Conservation (phyloP, 2,113 vertebrate genomes). For the Cynocephalus volans region DNA sequence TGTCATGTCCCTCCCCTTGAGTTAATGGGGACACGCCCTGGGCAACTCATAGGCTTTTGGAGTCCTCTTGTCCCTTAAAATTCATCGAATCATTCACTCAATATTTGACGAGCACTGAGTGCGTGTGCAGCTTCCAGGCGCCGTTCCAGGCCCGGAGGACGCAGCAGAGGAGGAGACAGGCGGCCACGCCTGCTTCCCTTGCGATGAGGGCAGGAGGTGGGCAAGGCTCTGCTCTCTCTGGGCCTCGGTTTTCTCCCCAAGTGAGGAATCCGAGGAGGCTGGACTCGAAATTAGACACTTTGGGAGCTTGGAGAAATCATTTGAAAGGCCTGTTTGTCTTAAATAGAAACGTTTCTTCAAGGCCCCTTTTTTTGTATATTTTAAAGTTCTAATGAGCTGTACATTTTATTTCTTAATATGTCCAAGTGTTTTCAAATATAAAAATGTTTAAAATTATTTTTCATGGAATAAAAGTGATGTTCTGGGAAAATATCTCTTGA, state of each 20-base stretch:
- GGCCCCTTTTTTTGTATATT: neutral
- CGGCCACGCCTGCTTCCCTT: too few relatives aligned
- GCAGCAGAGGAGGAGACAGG: neutral
- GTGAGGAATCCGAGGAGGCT: neutral
- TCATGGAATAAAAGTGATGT: neutral
- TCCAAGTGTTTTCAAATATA: neutral
- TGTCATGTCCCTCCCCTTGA: neutral
- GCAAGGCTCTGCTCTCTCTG: neutral
- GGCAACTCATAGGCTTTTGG: neutral
- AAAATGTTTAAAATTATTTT: slow-evolving; percentile 9
- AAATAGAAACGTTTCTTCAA: neutral
- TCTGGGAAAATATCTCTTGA: neutral
- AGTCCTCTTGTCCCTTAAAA: neutral
- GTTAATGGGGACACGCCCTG: too few relatives aligned
- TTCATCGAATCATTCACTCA: neutral
- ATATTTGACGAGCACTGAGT: neutral
- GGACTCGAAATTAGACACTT: neutral
- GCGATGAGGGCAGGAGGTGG: neutral
- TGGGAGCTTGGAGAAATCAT: neutral
- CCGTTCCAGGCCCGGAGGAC: too few relatives aligned
- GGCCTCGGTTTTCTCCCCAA: neutral
- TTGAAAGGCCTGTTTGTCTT: neutral
- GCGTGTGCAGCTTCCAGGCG: too few relatives aligned
- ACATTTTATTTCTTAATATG: neutral
- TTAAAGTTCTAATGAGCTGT: slow-evolving; percentile 2